Percentiles rank a stretch among this genome's conserved stretches.
These are phyloP conservation scores for Apodemia hepburni DNA, from an alignment of 2,888 invertebrate genomes.

Conservation along the genomic window DNA sequence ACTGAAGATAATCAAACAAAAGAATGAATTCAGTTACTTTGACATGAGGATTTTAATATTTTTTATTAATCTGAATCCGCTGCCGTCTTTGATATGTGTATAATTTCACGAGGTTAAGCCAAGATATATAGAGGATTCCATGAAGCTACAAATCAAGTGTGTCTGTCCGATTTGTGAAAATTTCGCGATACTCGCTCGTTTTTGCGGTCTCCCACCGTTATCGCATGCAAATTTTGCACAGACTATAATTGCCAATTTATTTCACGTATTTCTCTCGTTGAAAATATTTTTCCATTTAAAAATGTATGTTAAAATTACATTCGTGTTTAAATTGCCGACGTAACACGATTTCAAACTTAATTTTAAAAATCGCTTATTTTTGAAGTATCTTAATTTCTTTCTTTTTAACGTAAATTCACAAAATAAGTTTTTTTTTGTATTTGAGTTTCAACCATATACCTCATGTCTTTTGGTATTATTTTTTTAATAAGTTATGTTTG, in stretches of 20 bases:
- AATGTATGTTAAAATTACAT: conserved; percentile 11
- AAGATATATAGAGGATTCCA: conserved; percentile 62
- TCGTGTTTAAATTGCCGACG: not conserved
- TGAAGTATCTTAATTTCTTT: too few species aligned
- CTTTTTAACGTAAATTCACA: too few species aligned
- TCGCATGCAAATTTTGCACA: conserved; percentile 41
- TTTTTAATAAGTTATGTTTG: too few species aligned
- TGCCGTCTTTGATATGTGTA: not conserved
- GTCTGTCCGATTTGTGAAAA: conserved; percentile 61
- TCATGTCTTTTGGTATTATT: too few species aligned
- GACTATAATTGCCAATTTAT: conserved; percentile 34
- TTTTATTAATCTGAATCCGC: too few species aligned
- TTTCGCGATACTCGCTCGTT: conserved; percentile 43
- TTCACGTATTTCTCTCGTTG: conserved; percentile 24
- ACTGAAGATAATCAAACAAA: too few species aligned
- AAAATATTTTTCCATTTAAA: conserved; percentile 16
- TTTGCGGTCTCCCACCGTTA: conserved; percentile 43
- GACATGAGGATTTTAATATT: too few species aligned
- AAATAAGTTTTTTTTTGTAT: too few species aligned
- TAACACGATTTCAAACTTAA: not conserved
- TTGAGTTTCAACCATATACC: too few species aligned
- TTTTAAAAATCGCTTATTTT: not conserved
- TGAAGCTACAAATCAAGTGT: conserved; percentile 61
- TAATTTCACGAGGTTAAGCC: conserved; percentile 38
- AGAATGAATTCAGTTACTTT: too few species aligned